phyloP scores from a whole-genome alignment of 2,797 vertebrate genomes.

The Neopelma chrysocephalum region DNA sequence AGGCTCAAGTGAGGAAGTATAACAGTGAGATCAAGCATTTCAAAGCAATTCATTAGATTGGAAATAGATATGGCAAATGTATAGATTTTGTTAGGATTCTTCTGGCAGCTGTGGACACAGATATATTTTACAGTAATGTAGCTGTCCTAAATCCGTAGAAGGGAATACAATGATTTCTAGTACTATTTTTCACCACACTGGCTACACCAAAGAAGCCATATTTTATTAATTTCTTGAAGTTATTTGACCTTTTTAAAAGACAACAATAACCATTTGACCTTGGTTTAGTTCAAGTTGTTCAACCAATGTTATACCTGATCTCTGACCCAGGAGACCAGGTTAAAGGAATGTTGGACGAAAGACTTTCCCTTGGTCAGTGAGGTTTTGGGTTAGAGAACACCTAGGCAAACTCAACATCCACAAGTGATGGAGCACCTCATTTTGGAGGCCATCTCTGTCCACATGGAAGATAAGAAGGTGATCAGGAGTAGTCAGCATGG shows the following conservation, averaged over 20 bases:
- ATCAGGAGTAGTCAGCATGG: not conserved
- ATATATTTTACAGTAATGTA: constrained; percentile 72
- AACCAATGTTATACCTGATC: not conserved
- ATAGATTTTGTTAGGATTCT: constrained; percentile 76
- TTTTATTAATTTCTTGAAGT: constrained; percentile 70
- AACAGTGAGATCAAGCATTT: constrained; percentile 69
- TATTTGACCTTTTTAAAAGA: constrained; percentile 48
- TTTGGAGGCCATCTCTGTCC: not conserved
- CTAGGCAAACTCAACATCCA: not conserved
- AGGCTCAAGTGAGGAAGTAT: constrained; percentile 40
- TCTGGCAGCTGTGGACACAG: constrained; percentile 75
- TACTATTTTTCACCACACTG: constrained; percentile 66
- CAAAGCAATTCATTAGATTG: constrained; percentile 75
- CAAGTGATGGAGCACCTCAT: not conserved
- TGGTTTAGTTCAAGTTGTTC: constrained; percentile 59
- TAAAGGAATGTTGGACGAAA: not conserved
- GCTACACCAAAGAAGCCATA: constrained; percentile 51
- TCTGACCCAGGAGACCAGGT: not conserved
- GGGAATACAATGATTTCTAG: constrained; percentile 65
- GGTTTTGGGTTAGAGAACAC: not conserved
- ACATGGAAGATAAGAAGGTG: not conserved
- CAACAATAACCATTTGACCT: constrained; percentile 54
- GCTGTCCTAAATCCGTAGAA: constrained; percentile 67
- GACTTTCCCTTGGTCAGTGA: not conserved
- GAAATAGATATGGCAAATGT: constrained; percentile 71